Conservation (phyloP, 2,113 vertebrate genomes). For the Plecotus auritus region DNA sequence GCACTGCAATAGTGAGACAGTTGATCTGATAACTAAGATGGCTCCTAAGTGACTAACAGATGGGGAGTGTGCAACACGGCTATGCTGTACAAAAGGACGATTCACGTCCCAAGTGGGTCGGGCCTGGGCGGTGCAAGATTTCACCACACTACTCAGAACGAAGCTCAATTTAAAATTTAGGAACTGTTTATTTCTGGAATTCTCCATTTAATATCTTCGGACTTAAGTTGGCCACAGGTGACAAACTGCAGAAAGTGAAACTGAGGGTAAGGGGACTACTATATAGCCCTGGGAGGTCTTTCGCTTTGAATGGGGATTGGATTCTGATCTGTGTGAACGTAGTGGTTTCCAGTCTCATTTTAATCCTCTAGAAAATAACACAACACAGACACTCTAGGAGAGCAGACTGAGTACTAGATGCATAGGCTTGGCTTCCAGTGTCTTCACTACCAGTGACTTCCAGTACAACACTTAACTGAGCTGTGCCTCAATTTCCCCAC, state of each 20-base stretch:
- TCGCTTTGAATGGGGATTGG: background rate
- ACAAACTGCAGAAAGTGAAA: background rate
- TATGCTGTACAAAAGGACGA: background rate
- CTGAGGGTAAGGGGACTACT: background rate
- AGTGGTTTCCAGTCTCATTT: background rate
- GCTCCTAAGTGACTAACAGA: background rate
- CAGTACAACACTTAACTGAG: background rate
- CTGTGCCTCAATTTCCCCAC: background rate
- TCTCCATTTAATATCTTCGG: background rate
- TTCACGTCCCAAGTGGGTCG: background rate
- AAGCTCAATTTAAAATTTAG: background rate
- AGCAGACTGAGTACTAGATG: background rate
- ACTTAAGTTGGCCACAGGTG: background rate
- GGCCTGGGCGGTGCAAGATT: background rate
- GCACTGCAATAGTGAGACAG: background rate
- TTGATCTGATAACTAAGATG: background rate
- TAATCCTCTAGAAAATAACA: background rate
- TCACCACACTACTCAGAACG: background rate
- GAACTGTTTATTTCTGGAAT: background rate
- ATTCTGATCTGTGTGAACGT: background rate
- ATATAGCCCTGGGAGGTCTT: background rate
- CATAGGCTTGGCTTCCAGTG: background rate
- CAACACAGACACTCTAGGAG: background rate
- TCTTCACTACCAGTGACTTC: background rate
- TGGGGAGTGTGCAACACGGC: background rate